Evolutionary conservation across 2,888 invertebrate genomes (phyloP).

Genomic region (Lucinisca nassula): DNA sequence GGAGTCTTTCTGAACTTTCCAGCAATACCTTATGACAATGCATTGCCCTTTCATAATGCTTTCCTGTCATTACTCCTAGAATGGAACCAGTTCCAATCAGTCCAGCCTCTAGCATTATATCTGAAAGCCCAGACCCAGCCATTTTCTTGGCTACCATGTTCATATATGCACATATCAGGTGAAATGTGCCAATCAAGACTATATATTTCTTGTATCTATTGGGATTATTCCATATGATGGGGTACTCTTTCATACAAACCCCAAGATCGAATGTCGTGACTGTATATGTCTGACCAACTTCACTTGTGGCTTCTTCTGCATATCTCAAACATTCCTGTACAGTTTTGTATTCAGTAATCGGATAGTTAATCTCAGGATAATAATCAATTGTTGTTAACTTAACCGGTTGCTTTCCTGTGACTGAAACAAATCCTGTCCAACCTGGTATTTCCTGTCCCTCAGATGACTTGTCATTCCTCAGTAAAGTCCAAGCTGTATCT

Average conservation of each 20-base stretch:
- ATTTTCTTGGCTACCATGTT: slow-evolving; percentile 47
- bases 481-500: too few relatives aligned
- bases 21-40: slow-evolving; percentile 60
- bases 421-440: slow-evolving; percentile 64
- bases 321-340: slow-evolving; percentile 63
- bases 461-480: too few relatives aligned
- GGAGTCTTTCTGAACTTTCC: not conserved
- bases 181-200: slow-evolving; percentile 41
- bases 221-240: slow-evolving; percentile 48
- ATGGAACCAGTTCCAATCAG: slow-evolving; percentile 58
- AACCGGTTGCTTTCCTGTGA: slow-evolving; percentile 46
- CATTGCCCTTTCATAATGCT: slow-evolving; percentile 57
- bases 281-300: slow-evolving; percentile 64
- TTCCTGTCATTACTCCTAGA: not conserved
- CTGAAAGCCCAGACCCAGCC: slow-evolving; percentile 20
- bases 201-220: slow-evolving; percentile 27
- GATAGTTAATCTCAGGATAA: slow-evolving; percentile 67
- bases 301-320: slow-evolving; percentile 54
- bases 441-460: slow-evolving; percentile 59
- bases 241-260: slow-evolving; percentile 71
- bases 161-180: slow-evolving; percentile 42
- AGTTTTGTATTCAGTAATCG: slow-evolving; percentile 44
- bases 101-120: slow-evolving; percentile 32
- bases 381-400: slow-evolving; percentile 69
- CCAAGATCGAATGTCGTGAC: slow-evolving; percentile 32